These are phyloP conservation scores for Eubasilissa splendida DNA, from an alignment of 2,888 invertebrate species.

Conservation along the genomic window DNA sequence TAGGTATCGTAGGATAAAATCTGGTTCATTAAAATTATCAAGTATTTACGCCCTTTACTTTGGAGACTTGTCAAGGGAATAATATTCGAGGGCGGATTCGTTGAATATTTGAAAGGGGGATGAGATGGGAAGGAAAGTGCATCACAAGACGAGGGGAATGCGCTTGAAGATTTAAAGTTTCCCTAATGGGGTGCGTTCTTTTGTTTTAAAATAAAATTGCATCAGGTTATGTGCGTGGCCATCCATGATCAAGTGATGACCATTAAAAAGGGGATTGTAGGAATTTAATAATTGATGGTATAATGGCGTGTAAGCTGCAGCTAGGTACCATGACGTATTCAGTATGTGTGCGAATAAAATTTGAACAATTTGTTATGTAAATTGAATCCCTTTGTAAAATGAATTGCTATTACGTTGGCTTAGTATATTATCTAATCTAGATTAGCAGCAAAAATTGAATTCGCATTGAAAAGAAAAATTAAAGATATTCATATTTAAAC, in stretches of 20 bases:
- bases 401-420: too few species aligned
- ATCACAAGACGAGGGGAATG: background rate
- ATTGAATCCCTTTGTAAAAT: too few species aligned
- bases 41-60: constrained; percentile 3
- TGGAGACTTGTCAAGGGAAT: constrained; percentile 5
- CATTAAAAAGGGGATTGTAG: constrained; percentile 9
- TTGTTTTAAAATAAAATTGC: constrained; percentile 24
- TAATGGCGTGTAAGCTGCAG: too few species aligned
- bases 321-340: too few species aligned
- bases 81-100: background rate
- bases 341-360: too few species aligned
- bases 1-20: too few species aligned
- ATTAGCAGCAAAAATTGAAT: too few species aligned
- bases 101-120: background rate
- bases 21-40: background rate
- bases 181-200: background rate
- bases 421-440: too few species aligned
- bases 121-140: background rate
- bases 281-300: background rate
- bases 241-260: background rate
- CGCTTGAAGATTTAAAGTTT: background rate
- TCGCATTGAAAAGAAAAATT: too few species aligned
- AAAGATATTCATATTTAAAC: too few species aligned
- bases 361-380: too few species aligned
- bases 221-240: background rate